These are phyloP conservation scores for Otolemur garnettii DNA, from an alignment of 2,113 vertebrate genomes.

Conservation along the genomic window DNA sequence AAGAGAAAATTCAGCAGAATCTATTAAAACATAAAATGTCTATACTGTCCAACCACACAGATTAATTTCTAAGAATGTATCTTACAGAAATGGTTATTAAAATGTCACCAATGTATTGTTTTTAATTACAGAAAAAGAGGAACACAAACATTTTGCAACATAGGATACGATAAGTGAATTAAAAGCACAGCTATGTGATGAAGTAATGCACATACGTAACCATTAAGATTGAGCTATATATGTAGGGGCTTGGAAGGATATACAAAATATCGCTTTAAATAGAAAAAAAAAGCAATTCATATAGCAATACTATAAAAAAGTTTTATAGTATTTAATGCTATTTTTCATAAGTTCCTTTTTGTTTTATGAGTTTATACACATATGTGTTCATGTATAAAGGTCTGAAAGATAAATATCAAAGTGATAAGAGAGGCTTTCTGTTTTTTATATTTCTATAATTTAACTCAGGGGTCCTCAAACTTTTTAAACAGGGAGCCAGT, in stretches of 20 bases:
- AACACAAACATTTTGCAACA: conserved; percentile 28
- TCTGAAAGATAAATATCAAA: not conserved
- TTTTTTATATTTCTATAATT: conserved; percentile 46
- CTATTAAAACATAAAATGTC: conserved; percentile 57
- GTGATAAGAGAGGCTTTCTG: not conserved
- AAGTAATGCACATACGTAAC: conserved; percentile 5
- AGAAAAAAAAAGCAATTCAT: not conserved
- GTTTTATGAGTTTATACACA: not conserved
- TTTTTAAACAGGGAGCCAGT: no score
- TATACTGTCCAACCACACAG: not conserved
- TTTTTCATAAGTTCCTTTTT: not conserved
- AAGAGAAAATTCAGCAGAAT: conserved; percentile 27
- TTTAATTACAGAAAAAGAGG: not conserved
- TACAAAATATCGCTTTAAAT: conserved; percentile 25
- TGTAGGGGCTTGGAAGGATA: not conserved
- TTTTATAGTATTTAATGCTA: not conserved
- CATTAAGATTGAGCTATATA: not conserved
- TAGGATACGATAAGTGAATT: not conserved
- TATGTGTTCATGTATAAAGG: not conserved
- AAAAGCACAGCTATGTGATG: not conserved
- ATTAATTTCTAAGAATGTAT: conserved; percentile 1
- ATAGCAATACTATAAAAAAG: not conserved
- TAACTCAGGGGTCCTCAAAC: not conserved
- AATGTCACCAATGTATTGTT: not conserved
- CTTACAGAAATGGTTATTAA: conserved; percentile 2